Conservation (phyloP, 2,888 invertebrate species). For the Timandra comae region DNA sequence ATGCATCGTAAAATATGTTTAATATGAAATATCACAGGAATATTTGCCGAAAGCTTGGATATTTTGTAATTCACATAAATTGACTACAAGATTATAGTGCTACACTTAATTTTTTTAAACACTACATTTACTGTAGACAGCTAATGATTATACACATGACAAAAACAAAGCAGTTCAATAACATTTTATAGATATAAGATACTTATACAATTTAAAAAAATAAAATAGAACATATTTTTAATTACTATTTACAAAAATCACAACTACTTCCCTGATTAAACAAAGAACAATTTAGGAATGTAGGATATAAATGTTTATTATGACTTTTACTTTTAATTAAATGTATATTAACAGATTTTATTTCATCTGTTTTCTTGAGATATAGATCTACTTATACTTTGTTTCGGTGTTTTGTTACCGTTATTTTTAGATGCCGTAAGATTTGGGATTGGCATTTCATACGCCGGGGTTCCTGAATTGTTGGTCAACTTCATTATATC, state of each 20-base stretch:
- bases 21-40: too few species aligned
- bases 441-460: conserved; percentile 56
- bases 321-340: not conserved
- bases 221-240: not conserved
- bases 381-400: conserved; percentile 50
- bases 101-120: too few species aligned
- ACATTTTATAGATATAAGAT: too few species aligned
- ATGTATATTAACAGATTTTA: conserved; percentile 1
- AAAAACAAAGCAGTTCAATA: too few species aligned
- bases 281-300: not conserved
- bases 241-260: conserved; percentile 3
- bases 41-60: too few species aligned
- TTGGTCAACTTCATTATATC: conserved; percentile 83
- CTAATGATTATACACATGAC: too few species aligned
- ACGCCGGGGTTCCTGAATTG: conserved; percentile 34
- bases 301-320: not conserved
- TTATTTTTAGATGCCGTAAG: conserved; percentile 38
- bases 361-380: conserved; percentile 71
- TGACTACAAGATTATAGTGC: too few species aligned
- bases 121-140: too few species aligned
- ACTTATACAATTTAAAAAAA: too few species aligned
- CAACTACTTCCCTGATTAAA: conserved; percentile 9
- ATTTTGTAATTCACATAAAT: too few species aligned
- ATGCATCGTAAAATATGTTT: too few species aligned
- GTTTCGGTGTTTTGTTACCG: conserved; percentile 41